Conservation (phyloP, 2,797 vertebrate genomes). For the Semaprochilodus insignis region DNA sequence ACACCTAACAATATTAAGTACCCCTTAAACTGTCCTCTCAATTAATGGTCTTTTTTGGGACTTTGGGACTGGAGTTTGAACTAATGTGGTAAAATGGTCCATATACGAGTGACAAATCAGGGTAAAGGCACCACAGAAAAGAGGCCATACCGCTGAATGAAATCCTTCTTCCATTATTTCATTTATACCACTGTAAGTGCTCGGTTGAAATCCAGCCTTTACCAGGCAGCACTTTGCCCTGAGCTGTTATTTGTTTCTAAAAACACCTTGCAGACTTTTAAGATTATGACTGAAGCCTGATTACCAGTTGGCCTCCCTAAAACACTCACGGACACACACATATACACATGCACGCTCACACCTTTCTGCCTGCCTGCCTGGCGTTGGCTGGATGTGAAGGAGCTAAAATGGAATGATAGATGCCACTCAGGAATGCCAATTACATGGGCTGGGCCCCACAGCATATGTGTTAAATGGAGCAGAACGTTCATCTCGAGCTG, state of each 20-base stretch:
- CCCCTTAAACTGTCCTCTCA: too few species aligned
- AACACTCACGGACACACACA: background rate
- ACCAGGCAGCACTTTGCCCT: background rate
- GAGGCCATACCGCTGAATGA: background rate
- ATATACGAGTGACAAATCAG: background rate
- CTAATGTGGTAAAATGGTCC: too few species aligned
- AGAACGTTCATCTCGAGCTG: slow-evolving; percentile 58
- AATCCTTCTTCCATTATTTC: background rate
- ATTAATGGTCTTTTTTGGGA: too few species aligned
- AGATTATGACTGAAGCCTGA: background rate
- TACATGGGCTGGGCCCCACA: slow-evolving; percentile 38
- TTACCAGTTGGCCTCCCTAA: background rate
- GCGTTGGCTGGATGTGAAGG: slow-evolving; percentile 21
- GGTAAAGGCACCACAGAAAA: background rate
- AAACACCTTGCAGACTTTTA: slow-evolving; percentile 8
- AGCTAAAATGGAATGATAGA: slow-evolving; percentile 52
- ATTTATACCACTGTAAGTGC: background rate
- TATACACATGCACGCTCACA: background rate
- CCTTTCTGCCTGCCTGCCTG: slow-evolving; percentile 8
- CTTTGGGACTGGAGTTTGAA: too few species aligned
- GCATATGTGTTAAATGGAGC: slow-evolving; percentile 62
- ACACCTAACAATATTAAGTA: too few species aligned
- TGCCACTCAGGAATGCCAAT: slow-evolving; percentile 54
- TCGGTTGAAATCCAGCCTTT: background rate
- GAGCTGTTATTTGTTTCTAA: slow-evolving; percentile 2